Evolutionary conservation across 2,888 invertebrate species (phyloP).

Genomic region (Cheilosia vernalis): DNA sequence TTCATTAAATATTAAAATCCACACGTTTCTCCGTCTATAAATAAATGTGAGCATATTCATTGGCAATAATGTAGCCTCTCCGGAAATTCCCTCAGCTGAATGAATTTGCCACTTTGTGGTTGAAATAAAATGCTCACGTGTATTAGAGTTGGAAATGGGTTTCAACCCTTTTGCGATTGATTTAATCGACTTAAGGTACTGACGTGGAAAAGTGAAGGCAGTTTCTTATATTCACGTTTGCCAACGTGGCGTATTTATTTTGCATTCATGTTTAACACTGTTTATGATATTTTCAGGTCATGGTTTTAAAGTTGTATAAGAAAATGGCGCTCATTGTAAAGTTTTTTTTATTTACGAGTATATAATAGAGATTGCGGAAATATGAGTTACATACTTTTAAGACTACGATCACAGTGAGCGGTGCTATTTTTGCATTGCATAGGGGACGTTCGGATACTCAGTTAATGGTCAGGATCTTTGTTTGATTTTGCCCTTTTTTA

Average conservation of each 20-base stretch:
- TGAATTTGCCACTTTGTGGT: not conserved
- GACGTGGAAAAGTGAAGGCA: not conserved
- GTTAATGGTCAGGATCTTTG: too few relatives aligned
- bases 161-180: conserved; percentile 11
- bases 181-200: not conserved
- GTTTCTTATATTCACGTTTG: not conserved
- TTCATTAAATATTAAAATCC: conserved; percentile 52
- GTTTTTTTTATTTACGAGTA: too few relatives aligned
- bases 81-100: conserved; percentile 5
- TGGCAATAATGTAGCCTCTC: not conserved
- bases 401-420: too few relatives aligned
- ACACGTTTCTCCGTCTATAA: conserved; percentile 8
- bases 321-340: too few relatives aligned
- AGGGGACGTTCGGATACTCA: too few relatives aligned
- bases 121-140: not conserved
- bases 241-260: too few relatives aligned
- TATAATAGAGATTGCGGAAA: too few relatives aligned
- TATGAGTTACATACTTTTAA: too few relatives aligned
- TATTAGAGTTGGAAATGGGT: not conserved
- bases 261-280: not conserved
- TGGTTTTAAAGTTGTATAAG: too few relatives aligned
- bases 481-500: too few relatives aligned
- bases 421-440: too few relatives aligned
- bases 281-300: too few relatives aligned
- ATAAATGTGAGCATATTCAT: conserved; percentile 32